Percentiles rank a stretch among this genome's conserved stretches.
These are phyloP conservation scores for Eledone cirrhosa DNA, from an alignment of 2,888 invertebrate species.

Conservation along the genomic window DNA sequence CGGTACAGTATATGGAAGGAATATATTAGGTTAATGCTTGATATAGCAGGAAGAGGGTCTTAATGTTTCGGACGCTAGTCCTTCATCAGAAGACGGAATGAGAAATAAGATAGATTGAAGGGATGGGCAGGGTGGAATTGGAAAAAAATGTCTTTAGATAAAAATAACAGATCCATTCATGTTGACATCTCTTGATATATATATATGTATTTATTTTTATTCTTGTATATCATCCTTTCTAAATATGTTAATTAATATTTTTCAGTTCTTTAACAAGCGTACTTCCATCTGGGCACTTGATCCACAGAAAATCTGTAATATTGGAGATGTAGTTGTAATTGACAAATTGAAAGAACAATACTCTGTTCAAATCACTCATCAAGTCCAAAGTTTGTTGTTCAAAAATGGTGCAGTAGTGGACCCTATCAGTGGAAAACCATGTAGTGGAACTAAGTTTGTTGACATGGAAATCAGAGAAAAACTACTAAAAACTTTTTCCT, in stretches of 20 bases:
- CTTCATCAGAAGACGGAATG: too few species aligned
- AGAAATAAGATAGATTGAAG: too few species aligned
- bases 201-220: too few species aligned
- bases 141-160: too few species aligned
- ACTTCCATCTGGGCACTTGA: constrained; percentile 47
- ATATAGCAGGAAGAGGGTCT: too few species aligned
- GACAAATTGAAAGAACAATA: constrained; percentile 39
- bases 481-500: neutral
- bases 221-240: too few species aligned
- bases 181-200: too few species aligned
- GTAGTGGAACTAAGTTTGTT: constrained; percentile 52
- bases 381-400: constrained; percentile 50
- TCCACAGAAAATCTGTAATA: constrained; percentile 33
- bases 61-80: too few species aligned
- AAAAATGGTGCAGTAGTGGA: constrained; percentile 51
- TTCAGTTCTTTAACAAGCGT: constrained; percentile 54
- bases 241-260: constrained; percentile 33
- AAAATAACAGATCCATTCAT: too few species aligned
- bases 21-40: too few species aligned
- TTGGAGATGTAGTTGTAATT: constrained; percentile 52
- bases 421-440: constrained; percentile 57
- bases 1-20: too few species aligned
- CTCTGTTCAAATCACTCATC: constrained; percentile 40
- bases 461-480: constrained; percentile 36
- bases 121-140: too few species aligned